Evolutionary conservation across 2,888 invertebrate species (phyloP).

Genomic region (Cephus pygmeus): DNA sequence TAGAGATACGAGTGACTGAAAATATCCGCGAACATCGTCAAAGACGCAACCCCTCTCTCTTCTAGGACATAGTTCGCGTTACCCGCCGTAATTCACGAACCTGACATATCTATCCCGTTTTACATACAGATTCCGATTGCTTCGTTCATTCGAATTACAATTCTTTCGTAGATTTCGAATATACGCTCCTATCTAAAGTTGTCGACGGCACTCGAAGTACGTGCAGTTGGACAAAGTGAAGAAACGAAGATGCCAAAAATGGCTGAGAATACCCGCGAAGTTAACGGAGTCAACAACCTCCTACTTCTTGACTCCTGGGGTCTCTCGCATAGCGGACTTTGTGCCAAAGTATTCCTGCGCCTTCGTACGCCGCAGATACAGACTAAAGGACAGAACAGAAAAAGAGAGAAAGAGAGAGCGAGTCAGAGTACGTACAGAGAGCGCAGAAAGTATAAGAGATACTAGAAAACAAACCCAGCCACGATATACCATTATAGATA

Average conservation of each 20-base stretch:
- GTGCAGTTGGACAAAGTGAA: not conserved
- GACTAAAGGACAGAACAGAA: not conserved
- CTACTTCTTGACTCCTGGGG: slow-evolving; percentile 20
- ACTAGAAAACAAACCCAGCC: not conserved
- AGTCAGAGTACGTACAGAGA: not conserved
- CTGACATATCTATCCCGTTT: not conserved
- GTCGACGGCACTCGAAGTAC: not conserved
- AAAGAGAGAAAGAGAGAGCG: not conserved
- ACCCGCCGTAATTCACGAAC: not conserved
- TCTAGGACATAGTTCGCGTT: not conserved
- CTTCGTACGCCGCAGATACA: slow-evolving; percentile 20
- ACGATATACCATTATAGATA: not conserved
- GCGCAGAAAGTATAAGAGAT: not conserved
- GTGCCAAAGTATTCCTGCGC: slow-evolving; percentile 39
- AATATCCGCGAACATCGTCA: not conserved
- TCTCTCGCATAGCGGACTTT: slow-evolving; percentile 21
- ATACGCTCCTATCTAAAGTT: not conserved
- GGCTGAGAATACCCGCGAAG: not conserved
- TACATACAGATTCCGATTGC: not conserved
- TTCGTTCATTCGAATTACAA: not conserved
- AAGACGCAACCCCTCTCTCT: not conserved
- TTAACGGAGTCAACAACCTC: slow-evolving; percentile 37
- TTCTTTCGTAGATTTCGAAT: not conserved
- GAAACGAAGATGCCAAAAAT: not conserved
- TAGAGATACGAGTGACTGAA: not conserved